Evolutionary conservation across 2,797 vertebrate species (phyloP), one percentile per base, ranked within the genome.

Genomic region (Champsocephalus gunnari): DNA sequence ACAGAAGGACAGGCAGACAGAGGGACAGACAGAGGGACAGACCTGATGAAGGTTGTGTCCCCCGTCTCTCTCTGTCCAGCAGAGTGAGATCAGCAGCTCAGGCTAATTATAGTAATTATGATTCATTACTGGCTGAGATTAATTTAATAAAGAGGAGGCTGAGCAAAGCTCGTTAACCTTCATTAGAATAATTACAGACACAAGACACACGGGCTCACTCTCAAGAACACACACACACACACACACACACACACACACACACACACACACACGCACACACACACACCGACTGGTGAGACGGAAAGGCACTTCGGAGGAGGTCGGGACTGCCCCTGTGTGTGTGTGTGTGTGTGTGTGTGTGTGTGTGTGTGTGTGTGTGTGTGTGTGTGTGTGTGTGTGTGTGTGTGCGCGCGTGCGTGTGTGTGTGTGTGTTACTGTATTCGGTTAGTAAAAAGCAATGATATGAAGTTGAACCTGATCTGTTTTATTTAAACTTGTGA

Each of bases 81-180:
- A 64, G 65, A 21, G 67, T 75, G 59, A 79, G 73, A 86, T 80
- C 87, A 76, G 67, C 88, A 78, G 84, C 84, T 91, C 84, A 92
- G 94, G 94, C 93, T 96, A 96, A 97, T 97, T 96, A 95, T 95
- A 95, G 95, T 96, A 96, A 97, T 97, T 97, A 96, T 96, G 95
- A 97, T 96, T 96, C 96, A 96, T 96, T 95, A 93, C 88, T 91
- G 90, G 93, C 95, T 95, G 91, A 95, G 94, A 96, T 96, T 97
- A 97, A 98, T 97, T 97, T 95, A 97, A 97, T 97, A 97, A 97
- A 95, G 95, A 94, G 93, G 94, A 93, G 94, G 93, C 93, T 92
- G 94, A 93, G 92, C 93, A 89, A 92, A 95, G 95, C 94, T 96
- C 96, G 94, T 96, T 97, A 97, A 96, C 97, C 96, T 96, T 97